These are phyloP conservation scores for Cavia porcellus DNA, from an alignment of 2,113 vertebrate species.

Conservation along the genomic window DNA sequence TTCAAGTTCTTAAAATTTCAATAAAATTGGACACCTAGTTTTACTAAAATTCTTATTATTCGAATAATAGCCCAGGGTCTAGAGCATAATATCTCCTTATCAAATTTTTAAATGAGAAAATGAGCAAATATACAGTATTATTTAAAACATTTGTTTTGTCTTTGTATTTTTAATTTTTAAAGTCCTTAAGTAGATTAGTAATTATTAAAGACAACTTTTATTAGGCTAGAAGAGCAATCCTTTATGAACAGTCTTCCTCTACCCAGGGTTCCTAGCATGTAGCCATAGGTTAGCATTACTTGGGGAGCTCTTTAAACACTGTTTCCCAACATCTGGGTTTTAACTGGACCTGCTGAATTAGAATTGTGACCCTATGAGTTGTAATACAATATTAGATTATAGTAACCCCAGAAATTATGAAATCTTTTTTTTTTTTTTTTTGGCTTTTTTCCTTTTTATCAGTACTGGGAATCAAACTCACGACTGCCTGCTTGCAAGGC, in stretches of 20 bases:
- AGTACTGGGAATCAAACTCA: too few species aligned
- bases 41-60: constrained; percentile 34
- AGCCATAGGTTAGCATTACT: background rate
- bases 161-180: background rate
- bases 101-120: constrained; percentile 31
- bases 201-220: background rate
- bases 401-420: constrained; percentile 16
- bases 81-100: background rate
- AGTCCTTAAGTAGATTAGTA: background rate
- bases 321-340: background rate
- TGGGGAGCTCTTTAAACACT: background rate
- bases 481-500: too few species aligned
- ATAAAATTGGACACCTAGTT: background rate
- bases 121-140: background rate
- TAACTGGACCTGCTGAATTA: background rate
- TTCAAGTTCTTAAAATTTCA: background rate
- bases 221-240: background rate
- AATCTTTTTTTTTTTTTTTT: background rate
- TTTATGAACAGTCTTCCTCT: background rate
- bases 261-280: background rate
- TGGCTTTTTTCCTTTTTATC: too few species aligned
- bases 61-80: background rate
- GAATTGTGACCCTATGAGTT: background rate
- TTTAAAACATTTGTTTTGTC: background rate
- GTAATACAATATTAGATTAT: background rate